Evolutionary conservation across 2,113 vertebrate species (phyloP).

Genomic region (Ahaetulla prasina): DNA sequence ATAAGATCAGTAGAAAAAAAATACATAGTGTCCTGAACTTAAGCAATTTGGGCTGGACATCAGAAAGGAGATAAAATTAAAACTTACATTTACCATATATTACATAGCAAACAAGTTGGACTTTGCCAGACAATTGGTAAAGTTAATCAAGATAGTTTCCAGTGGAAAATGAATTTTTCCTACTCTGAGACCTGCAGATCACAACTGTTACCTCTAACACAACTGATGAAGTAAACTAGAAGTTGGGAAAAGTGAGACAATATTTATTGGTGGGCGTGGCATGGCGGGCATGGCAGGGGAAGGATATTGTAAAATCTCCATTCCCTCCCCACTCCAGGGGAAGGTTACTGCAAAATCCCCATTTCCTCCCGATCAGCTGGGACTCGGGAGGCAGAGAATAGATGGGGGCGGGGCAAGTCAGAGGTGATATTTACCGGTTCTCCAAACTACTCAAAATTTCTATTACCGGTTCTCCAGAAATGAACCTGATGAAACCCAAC

Average conservation of each 20-base stretch:
- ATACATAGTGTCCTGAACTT: not conserved
- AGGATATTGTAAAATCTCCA: too few species aligned
- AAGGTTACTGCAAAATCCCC: too few species aligned
- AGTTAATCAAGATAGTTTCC: not conserved
- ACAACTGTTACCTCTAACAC: conserved; percentile 1
- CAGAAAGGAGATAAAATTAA: not conserved
- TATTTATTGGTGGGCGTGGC: not conserved
- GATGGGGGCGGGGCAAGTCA: too few species aligned
- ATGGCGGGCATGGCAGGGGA: too few species aligned
- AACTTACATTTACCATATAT: not conserved
- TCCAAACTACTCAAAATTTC: too few species aligned
- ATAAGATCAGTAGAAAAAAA: not conserved
- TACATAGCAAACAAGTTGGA: not conserved
- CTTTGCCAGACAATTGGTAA: not conserved
- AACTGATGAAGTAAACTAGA: conserved; percentile 17
- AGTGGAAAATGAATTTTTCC: conserved; percentile 3
- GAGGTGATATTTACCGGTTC: too few species aligned
- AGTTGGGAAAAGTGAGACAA: not conserved
- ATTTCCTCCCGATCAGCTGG: too few species aligned
- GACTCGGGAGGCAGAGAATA: too few species aligned
- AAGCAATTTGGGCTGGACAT: not conserved
- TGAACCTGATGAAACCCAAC: too few species aligned
- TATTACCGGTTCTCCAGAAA: too few species aligned
- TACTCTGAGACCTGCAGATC: conserved; percentile 1
- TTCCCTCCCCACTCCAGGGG: too few species aligned